phyloP scores from a whole-genome alignment of 1,140 invertebrate species.

The Drosophila ohnishii region DNA sequence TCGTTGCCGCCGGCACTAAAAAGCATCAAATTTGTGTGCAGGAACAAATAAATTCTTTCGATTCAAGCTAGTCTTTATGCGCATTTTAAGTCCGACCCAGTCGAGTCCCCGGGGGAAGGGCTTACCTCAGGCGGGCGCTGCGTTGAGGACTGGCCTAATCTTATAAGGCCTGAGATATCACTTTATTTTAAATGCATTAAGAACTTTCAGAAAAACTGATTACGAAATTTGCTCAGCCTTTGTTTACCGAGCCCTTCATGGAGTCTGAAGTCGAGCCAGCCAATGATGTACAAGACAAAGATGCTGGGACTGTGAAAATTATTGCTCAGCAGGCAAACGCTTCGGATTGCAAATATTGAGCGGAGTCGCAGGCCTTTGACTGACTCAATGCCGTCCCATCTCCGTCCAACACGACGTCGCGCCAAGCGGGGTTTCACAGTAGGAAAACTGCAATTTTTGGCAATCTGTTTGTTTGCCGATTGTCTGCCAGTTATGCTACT shows the following conservation, averaged over 20 bases:
- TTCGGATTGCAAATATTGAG: slow-evolving; percentile 74
- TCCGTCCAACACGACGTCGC: neutral
- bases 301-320: slow-evolving; percentile 59
- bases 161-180: slow-evolving; percentile 27
- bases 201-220: slow-evolving; percentile 69
- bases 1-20: slow-evolving; percentile 27
- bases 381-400: slow-evolving; percentile 2
- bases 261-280: slow-evolving; percentile 49
- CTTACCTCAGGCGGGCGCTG: neutral
- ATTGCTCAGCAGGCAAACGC: slow-evolving; percentile 66
- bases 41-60: slow-evolving; percentile 66
- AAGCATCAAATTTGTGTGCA: slow-evolving; percentile 51
- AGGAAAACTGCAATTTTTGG: slow-evolving; percentile 65
- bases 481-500: slow-evolving; percentile 76
- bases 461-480: slow-evolving; percentile 77
- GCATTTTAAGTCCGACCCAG: slow-evolving; percentile 50
- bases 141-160: neutral
- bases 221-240: slow-evolving; percentile 50
- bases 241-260: slow-evolving; percentile 67
- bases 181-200: slow-evolving; percentile 70
- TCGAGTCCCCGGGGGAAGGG: neutral
- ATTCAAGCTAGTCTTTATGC: slow-evolving; percentile 48
- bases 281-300: slow-evolving; percentile 58
- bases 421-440: slow-evolving; percentile 27
- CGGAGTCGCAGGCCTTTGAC: slow-evolving; percentile 37